Percentiles rank a stretch among this genome's conserved stretches.
Conservation (phyloP, 2,888 invertebrate species). For the Oscheius sp. region DNA sequence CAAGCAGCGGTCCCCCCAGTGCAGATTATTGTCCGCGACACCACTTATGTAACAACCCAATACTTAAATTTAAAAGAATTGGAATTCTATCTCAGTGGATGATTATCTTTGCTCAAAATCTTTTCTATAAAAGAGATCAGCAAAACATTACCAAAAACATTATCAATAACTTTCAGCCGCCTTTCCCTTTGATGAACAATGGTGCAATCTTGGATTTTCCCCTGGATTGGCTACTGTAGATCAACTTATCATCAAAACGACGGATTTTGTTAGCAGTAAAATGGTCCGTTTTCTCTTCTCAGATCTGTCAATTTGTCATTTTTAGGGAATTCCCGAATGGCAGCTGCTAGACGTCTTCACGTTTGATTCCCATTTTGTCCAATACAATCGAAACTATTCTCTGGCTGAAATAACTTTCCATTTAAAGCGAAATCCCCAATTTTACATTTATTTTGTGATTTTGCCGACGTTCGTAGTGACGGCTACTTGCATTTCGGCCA, state of each 20-base stretch:
- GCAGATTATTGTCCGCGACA: too few species aligned
- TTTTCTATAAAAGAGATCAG: too few species aligned
- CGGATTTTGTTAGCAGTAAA: background rate
- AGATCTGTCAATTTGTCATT: background rate
- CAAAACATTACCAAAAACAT: too few species aligned
- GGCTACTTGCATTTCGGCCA: conserved; percentile 15
- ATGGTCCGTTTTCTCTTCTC: background rate
- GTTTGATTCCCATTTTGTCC: background rate
- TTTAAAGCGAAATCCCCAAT: conserved; percentile 25
- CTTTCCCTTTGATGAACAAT: conserved; percentile 20
- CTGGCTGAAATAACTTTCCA: conserved; percentile 1
- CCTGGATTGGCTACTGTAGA: background rate
- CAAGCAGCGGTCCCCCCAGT: too few species aligned
- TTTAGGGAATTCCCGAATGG: conserved; percentile 21
- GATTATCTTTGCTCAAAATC: too few species aligned
- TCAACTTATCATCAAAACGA: background rate
- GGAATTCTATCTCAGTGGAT: too few species aligned
- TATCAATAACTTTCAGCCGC: background rate
- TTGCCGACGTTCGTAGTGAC: conserved; percentile 16
- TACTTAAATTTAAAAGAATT: too few species aligned
- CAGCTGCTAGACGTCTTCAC: background rate
- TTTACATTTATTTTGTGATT: conserved; percentile 18
- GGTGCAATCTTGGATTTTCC: conserved; percentile 21
- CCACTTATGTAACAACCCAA: too few species aligned
- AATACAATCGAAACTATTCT: conserved; percentile 6